Evolutionary conservation across 2,797 vertebrate species (phyloP), one percentile per base, ranked within the genome.

Genomic region (Danio tinwini): DNA sequence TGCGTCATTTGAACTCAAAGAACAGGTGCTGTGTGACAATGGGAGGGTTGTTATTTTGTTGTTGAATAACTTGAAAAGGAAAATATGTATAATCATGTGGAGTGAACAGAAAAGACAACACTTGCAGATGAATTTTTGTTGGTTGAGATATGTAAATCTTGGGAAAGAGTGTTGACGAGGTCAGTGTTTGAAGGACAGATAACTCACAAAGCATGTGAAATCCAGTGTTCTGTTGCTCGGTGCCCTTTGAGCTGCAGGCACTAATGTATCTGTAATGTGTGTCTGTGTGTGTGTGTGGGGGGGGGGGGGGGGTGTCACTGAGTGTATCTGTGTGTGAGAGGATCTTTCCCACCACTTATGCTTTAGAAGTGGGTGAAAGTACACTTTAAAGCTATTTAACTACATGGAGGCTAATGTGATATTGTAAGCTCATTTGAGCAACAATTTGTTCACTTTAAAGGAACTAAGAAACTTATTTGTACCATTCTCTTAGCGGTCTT

Each of bases 121-220:
- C 13, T 56, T 76, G 74, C 42, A 45, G 74, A 52, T 58, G 37
- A 37, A 67, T 7, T 7, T 21, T 5, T 45, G 65, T 49, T 61
- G 55, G 29, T 44, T 21, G 37, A 40, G 14, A 61, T 62, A 12
- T 49, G 49, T 59, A 59, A 69, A 8, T 11, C 16, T 70, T 42
- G 12, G 76, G 49, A 7, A 61, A 59, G 21, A 59, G 16, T 37
- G 39, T 78, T 40, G 5, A 70, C 6, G 14, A 45, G 56, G 47
- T 78, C 63, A 58, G 64, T 68, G 64, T 56, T 42, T 55, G 17
- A 50, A 58, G 40, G 63, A 69, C 64, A 40, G 53, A 68, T 68
- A 68, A 68, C 63, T 29, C 19, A 3, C 14, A 40, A 67, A 45
- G 55, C 40, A 59, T 40, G 29, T 59, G 12, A 39, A 59, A 59